phyloP scores from a whole-genome alignment of 2,888 invertebrate genomes.

The Meta bourneti region DNA sequence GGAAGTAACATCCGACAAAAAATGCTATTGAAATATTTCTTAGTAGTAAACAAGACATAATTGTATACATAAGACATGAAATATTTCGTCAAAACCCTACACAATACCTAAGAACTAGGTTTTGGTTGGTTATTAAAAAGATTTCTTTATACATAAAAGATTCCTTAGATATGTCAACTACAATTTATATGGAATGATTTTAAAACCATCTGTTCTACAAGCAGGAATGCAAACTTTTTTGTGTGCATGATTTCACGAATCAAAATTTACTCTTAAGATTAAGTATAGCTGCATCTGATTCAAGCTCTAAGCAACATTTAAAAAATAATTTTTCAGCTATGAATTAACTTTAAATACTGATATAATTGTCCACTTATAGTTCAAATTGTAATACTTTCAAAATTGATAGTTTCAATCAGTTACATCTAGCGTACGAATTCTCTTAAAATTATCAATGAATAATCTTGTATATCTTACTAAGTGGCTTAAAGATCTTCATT shows the following conservation, averaged over 20 bases:
- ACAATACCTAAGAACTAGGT: too few species aligned
- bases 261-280: not conserved
- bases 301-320: not conserved
- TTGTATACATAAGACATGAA: not conserved
- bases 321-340: not conserved
- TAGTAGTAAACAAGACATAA: too few species aligned
- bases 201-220: not conserved
- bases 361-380: not conserved
- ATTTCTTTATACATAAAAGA: not conserved
- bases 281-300: not conserved
- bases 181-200: not conserved
- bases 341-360: not conserved
- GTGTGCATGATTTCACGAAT: not conserved
- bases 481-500: too few species aligned
- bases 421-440: not conserved
- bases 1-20: slow-evolving; percentile 5
- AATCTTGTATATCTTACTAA: too few species aligned
- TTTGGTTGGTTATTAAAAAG: too few species aligned
- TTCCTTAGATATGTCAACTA: not conserved
- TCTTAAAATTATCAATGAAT: not conserved
- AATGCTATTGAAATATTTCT: not conserved
- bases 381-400: not conserved
- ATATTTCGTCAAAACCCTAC: not conserved
- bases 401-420: not conserved
- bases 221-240: not conserved